Conservation (phyloP, 1,140 invertebrate species). For the Hylaeus volcanicus region DNA sequence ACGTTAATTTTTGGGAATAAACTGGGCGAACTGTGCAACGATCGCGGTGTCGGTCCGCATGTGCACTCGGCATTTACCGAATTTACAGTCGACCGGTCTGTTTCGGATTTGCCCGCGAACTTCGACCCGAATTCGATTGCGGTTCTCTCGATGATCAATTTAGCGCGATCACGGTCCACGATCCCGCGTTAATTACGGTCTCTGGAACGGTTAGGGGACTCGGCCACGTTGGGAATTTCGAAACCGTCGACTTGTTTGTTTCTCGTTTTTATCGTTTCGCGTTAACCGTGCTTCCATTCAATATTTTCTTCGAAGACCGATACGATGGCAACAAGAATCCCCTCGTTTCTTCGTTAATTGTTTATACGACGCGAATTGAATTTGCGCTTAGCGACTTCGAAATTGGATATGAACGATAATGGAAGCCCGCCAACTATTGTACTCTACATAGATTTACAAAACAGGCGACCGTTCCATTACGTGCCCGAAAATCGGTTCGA, state of each 20-base stretch:
- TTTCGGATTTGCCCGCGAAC: conserved; percentile 48
- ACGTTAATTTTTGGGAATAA: conserved; percentile 74
- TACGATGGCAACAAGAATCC: neutral
- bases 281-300: neutral
- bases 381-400: conserved; percentile 2
- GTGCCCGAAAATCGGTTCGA: too few species aligned
- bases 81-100: conserved; percentile 67
- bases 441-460: too few species aligned
- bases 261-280: neutral
- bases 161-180: conserved; percentile 14
- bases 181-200: conserved; percentile 30
- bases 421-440: conserved; percentile 7
- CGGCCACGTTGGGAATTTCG: neutral
- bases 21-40: conserved; percentile 49
- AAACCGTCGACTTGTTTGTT: neutral
- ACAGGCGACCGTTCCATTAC: too few species aligned
- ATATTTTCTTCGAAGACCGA: neutral
- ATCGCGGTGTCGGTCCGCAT: neutral
- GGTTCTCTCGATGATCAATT: conserved; percentile 48
- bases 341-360: conserved; percentile 44
- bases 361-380: conserved; percentile 53
- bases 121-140: conserved; percentile 38
- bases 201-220: neutral
- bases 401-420: conserved; percentile 55
- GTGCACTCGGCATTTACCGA: conserved; percentile 61